phyloP scores from a whole-genome alignment of 53 echinoderm and acorn worm species.

The Patiria pectinifera region DNA sequence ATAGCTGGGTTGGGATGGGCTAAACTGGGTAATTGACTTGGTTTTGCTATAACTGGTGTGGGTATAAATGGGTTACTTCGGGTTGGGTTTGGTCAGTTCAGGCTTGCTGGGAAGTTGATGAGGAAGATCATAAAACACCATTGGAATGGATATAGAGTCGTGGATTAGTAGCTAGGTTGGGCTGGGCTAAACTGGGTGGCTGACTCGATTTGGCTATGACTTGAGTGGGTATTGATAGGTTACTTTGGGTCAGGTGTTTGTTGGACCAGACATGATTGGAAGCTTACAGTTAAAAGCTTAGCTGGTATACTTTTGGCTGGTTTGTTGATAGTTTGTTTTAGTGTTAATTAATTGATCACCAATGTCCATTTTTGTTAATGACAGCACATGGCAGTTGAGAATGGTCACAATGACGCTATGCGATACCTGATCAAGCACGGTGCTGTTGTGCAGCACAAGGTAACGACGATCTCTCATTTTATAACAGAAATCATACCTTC shows the following conservation, averaged over 20 bases:
- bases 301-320: no score
- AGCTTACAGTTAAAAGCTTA: no score
- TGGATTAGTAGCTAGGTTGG: neutral
- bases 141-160: constrained; percentile 49
- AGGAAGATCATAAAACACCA: constrained; percentile 89
- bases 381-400: constrained; percentile 84
- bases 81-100: no score
- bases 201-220: constrained; percentile 1
- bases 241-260: constrained; percentile 18
- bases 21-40: neutral
- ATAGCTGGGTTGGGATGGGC: neutral
- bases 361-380: neutral
- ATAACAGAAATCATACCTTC: neutral
- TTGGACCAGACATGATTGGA: no score
- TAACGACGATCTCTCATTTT: constrained; percentile 4
- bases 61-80: no score
- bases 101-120: constrained; percentile 60
- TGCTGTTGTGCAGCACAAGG: constrained; percentile 83
- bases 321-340: no score
- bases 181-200: neutral
- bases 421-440: constrained; percentile 86
- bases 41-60: no score
- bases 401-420: constrained; percentile 73
- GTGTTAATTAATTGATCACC: no score
- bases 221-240: constrained; percentile 9